phyloP scores from a whole-genome alignment of 2,797 vertebrate genomes.

The Scolopax bukidnonensis region DNA sequence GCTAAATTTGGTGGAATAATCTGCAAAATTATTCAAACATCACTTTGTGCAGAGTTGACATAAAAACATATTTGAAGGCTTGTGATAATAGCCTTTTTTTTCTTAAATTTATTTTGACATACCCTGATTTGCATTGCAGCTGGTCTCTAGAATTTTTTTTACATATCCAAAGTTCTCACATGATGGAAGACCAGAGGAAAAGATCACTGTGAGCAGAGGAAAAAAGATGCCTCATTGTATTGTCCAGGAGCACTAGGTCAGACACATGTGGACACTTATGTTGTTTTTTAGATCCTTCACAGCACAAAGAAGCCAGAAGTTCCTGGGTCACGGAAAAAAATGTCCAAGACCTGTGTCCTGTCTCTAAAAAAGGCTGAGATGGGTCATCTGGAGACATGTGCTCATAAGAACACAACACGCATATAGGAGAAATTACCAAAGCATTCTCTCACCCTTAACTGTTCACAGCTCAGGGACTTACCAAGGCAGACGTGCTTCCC shows the following conservation, averaged over 20 bases:
- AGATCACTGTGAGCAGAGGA: neutral
- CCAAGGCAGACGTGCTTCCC: neutral
- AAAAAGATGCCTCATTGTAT: neutral
- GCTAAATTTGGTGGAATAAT: neutral
- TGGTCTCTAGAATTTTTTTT: neutral
- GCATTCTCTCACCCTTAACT: neutral
- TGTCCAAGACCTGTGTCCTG: neutral
- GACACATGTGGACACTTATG: fast-evolving
- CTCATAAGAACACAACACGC: neutral
- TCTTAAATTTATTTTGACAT: neutral
- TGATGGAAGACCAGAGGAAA: neutral
- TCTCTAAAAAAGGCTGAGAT: neutral
- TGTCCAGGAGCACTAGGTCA: neutral
- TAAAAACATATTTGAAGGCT: neutral
- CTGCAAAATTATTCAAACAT: neutral
- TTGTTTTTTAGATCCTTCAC: neutral
- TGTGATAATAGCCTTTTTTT: fast-evolving
- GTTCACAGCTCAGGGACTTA: neutral
- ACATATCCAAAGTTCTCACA: neutral
- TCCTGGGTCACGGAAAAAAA: neutral
- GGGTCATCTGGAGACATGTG: neutral
- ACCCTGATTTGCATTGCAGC: neutral
- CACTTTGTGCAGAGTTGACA: neutral
- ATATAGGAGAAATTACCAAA: neutral
- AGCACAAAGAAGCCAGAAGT: neutral